These are phyloP conservation scores for Andricus quercusramuli DNA, from an alignment of 2,888 invertebrate genomes.

Conservation along the genomic window DNA sequence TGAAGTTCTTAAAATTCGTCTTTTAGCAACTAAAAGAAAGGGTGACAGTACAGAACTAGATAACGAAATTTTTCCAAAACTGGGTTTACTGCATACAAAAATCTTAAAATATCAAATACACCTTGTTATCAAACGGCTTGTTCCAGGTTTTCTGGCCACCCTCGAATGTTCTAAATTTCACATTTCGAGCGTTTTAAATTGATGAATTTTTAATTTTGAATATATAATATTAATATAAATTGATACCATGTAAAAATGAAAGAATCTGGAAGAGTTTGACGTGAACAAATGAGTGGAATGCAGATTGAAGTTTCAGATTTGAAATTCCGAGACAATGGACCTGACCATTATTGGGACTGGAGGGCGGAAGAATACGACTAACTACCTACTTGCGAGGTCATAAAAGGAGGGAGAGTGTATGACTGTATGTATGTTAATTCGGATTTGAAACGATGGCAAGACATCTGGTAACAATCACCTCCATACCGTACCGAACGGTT, in stretches of 20 bases:
- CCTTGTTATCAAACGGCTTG: too few species aligned
- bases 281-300: background rate
- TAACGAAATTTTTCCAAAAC: too few species aligned
- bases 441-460: background rate
- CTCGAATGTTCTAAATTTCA: too few species aligned
- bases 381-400: background rate
- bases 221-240: too few species aligned
- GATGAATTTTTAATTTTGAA: too few species aligned
- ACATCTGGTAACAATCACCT: conserved; percentile 18
- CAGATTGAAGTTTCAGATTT: background rate
- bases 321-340: background rate
- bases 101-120: too few species aligned
- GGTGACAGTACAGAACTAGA: too few species aligned
- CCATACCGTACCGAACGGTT: conserved; percentile 24
- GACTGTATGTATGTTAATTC: background rate
- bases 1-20: background rate
- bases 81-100: too few species aligned
- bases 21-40: background rate
- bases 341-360: background rate
- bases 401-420: conserved; percentile 26
- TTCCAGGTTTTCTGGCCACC: too few species aligned
- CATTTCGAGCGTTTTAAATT: too few species aligned
- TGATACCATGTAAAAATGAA: too few species aligned
- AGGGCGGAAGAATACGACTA: conserved; percentile 3
- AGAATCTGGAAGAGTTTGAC: background rate